Percentiles rank a stretch among this genome's conserved stretches.
These are phyloP conservation scores for Ephydatia muelleri DNA, from an alignment of 37 sponge, comb jelly and placozoan genomes.

Conservation along the genomic window DNA sequence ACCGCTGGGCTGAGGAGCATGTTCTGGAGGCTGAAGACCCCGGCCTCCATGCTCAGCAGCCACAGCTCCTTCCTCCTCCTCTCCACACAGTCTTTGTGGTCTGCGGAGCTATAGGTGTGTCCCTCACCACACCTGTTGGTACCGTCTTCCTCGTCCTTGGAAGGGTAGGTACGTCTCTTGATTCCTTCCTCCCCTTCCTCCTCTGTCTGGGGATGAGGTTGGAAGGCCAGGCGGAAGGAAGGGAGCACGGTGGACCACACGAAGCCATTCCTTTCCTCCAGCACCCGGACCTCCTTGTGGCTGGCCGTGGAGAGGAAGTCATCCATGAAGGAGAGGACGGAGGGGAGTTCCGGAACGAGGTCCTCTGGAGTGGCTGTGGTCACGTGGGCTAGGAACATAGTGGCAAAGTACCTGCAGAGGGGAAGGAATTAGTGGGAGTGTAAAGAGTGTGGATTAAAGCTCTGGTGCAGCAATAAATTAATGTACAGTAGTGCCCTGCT, in stretches of 20 bases:
- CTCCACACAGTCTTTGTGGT: neutral
- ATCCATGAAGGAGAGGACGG: conserved; percentile 4
- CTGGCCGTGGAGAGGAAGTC: conserved; percentile 18
- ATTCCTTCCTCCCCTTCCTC: neutral
- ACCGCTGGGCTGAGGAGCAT: neutral
- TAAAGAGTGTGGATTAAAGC: too few species aligned
- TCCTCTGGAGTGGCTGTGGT: conserved; percentile 10
- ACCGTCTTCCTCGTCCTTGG: neutral
- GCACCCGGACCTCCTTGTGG: neutral
- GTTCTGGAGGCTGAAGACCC: neutral
- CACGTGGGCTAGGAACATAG: conserved; percentile 19
- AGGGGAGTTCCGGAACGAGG: neutral
- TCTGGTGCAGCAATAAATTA: neutral
- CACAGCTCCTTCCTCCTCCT: neutral
- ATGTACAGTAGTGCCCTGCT: too few species aligned
- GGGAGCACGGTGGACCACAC: conserved; percentile 41
- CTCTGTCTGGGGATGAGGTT: neutral
- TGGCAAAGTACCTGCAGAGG: conserved; percentile 30
- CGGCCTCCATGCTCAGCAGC: neutral
- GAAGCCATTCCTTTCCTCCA: conserved; percentile 31
- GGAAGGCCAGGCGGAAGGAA: conserved; percentile 5
- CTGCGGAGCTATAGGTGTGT: neutral
- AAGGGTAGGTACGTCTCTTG: too few species aligned
- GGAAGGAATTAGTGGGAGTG: neutral
- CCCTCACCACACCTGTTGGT: too few species aligned